Percentiles rank a stretch among this genome's conserved stretches.
Evolutionary conservation across 2,113 vertebrate species (phyloP).

Genomic region (Rhombomys opimus): DNA sequence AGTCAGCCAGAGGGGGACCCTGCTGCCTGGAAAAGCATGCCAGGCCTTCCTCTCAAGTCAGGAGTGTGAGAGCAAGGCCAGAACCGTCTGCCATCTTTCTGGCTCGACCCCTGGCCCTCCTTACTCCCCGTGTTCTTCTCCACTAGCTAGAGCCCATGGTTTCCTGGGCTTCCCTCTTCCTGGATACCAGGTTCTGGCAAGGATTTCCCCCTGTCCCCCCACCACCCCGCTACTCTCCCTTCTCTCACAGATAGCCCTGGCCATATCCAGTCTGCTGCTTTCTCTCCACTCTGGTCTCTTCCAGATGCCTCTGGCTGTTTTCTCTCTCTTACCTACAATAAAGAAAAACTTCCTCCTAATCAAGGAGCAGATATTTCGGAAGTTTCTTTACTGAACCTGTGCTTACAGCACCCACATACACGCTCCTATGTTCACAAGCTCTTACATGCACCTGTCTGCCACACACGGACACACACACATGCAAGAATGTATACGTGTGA

Average conservation of each 20-base stretch:
- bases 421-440: neutral
- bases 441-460: neutral
- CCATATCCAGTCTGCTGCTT: neutral
- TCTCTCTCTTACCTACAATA: neutral
- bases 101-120: too few relatives aligned
- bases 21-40: neutral
- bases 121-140: neutral
- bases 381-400: neutral
- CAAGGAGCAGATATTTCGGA: neutral
- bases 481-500: too few relatives aligned
- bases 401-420: neutral
- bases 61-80: neutral
- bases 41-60: neutral
- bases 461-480: neutral
- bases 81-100: neutral
- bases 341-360: neutral
- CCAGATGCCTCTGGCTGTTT: neutral
- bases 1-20: neutral
- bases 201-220: neutral
- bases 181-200: neutral
- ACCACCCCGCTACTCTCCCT: neutral
- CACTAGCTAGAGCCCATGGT: neutral
- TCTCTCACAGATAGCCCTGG: neutral
- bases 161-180: neutral
- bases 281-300: neutral